Conservation (phyloP, 2,113 vertebrate genomes). For the Pseudorhombus dupliciocellatus region DNA sequence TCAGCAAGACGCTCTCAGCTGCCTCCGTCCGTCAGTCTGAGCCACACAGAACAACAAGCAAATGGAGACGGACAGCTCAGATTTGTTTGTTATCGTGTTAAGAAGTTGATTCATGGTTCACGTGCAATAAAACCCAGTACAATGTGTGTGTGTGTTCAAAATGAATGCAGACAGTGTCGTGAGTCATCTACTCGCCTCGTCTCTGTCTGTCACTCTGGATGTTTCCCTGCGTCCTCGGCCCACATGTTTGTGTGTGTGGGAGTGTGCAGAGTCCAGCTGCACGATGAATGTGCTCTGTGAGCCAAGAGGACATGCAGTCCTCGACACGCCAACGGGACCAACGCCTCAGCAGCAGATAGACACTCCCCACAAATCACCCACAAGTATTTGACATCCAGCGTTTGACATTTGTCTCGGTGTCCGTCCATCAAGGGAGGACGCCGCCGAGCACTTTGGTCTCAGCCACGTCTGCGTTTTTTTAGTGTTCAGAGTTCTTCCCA, state of each 20-base stretch:
- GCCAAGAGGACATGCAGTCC: slow-evolving; percentile 56
- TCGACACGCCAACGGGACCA: slow-evolving; percentile 31
- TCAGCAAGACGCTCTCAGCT: background rate
- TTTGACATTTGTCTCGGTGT: too few species aligned
- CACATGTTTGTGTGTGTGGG: slow-evolving; percentile 5
- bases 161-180: background rate
- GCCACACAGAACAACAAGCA: background rate
- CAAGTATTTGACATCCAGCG: background rate
- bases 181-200: slow-evolving; percentile 17
- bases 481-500: slow-evolving; percentile 6
- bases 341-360: slow-evolving; percentile 22
- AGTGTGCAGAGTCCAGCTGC: slow-evolving; percentile 60
- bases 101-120: background rate
- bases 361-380: background rate
- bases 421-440: too few species aligned
- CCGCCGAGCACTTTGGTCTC: slow-evolving; percentile 3
- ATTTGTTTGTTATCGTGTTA: background rate
- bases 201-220: slow-evolving; percentile 6
- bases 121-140: background rate
- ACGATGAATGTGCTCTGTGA: slow-evolving; percentile 33
- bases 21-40: background rate
- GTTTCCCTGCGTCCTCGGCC: background rate
- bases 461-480: slow-evolving; percentile 16
- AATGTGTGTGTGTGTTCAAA: background rate
- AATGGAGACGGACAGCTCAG: background rate